Base-by-base conservation (phyloP, 2,113 vertebrate species). In the Menidia beryllina region DNA sequence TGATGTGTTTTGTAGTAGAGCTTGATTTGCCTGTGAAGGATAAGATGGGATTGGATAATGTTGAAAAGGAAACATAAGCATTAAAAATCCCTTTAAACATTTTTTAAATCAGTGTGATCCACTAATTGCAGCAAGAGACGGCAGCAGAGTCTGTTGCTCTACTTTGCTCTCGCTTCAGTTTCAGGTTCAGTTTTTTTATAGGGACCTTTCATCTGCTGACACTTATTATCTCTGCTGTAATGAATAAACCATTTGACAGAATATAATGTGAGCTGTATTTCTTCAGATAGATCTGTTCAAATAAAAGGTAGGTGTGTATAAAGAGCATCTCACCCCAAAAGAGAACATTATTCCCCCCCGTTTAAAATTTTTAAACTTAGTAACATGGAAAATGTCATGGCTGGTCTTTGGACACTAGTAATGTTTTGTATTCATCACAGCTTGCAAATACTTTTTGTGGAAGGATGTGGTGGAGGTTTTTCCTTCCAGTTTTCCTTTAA, bases 41-140 rank as follows among this genome's bases (percentile, higher is more conserved):
- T 82, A 79, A 81, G 67, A 71, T 23, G 55, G 77, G 75, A 86
- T 88, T 77, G 74, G 74, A 86, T 76, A 7, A 1, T 36, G 41
- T 49, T 60, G 26, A 72, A 75, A 68, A 75, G 21, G 23, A 75
- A 68, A 69, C 51, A 9, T 52, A 43, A 59, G 25, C 57, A 47
- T 25, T 62, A 65, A n/a, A 58, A 69, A 75, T 47, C 50, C 53
- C n/a, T 36, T 52, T 72, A 83, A 83, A 77, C 69, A 63, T 50
- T n/a, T 55, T 63, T 69, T 59, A 34, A 82, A 69, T 79, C 69
- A 79, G 72, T 27, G 27, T 51, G 51, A 85, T 73, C 58, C 55
- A 69, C 61, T 83, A 79, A 72, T 69, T 78, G 71, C 64, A 60
- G 26, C n/a, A 72, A 65, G 52, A 69, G 36, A 83, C 50, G 59